Percentiles rank a stretch among this genome's conserved stretches.
Conservation (phyloP, 2,113 vertebrate genomes). For the Myrmecophaga tridactyla region DNA sequence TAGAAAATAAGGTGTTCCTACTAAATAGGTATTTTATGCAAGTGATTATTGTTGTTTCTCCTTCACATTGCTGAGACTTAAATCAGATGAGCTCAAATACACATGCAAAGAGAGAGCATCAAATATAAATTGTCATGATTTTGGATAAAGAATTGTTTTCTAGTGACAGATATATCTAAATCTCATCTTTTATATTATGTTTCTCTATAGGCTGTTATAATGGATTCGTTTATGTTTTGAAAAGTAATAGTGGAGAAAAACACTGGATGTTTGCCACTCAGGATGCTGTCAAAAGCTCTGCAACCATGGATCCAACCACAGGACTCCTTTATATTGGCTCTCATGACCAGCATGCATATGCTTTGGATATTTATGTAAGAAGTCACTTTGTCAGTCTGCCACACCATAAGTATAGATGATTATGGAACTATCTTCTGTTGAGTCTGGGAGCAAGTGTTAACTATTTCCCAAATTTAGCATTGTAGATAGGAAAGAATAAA, state of each 20-base stretch:
- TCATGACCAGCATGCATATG: conserved; percentile 92
- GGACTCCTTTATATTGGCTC: conserved; percentile 92
- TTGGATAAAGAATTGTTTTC: conserved; percentile 33
- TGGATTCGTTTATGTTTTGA: conserved; percentile 90
- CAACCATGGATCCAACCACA: conserved; percentile 86
- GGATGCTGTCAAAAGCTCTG: conserved; percentile 92
- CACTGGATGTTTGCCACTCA: conserved; percentile 90
- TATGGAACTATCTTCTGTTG: neutral
- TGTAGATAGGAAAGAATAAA: neutral
- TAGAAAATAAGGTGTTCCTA: neutral
- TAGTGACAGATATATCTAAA: neutral
- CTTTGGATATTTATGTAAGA: conserved; percentile 92
- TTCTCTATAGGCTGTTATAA: conserved; percentile 91
- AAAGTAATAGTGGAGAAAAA: conserved; percentile 84
- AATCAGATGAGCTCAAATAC: neutral
- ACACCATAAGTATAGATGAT: neutral
- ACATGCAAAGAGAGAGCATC: neutral
- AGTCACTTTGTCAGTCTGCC: neutral
- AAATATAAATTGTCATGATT: neutral
- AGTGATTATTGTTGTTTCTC: neutral
- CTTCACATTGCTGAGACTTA: conserved; percentile 1
- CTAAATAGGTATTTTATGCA: neutral
- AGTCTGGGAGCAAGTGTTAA: neutral
- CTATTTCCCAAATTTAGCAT: neutral
- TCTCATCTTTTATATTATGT: conserved; percentile 41